phyloP scores from a whole-genome alignment of 2,113 vertebrate species.

The Aegypius monachus region DNA sequence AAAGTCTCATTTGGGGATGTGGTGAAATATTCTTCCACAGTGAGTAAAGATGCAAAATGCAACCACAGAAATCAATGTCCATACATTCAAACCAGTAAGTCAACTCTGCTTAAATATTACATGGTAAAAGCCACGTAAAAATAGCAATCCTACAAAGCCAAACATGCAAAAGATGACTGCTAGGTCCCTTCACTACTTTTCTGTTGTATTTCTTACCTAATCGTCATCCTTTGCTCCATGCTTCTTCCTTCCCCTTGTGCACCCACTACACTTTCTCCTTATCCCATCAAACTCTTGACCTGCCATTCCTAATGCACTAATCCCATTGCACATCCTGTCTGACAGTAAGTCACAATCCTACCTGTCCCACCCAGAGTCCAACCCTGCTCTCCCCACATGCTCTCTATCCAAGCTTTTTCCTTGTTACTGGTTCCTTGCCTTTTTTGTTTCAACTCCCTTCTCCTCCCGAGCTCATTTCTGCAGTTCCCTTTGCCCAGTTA shows the following conservation, averaged over 20 bases:
- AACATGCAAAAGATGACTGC: neutral
- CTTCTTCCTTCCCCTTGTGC: neutral
- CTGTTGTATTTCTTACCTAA: neutral
- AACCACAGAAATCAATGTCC: neutral
- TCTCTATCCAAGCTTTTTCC: neutral
- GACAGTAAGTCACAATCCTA: neutral
- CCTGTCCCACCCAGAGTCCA: neutral
- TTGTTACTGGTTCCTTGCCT: neutral
- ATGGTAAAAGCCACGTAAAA: neutral
- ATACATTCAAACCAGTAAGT: neutral
- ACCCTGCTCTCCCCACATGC: neutral
- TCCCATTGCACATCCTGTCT: neutral
- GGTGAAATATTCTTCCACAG: neutral
- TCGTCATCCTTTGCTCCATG: neutral
- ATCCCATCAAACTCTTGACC: neutral
- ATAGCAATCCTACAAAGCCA: neutral
- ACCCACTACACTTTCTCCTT: neutral
- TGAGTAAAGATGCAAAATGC: neutral
- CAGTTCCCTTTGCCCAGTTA: neutral
- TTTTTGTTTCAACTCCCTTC: neutral
- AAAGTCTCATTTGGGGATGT: neutral
- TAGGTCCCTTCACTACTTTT: neutral
- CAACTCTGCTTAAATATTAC: neutral
- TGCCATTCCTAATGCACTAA: neutral
- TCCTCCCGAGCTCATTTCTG: neutral